Evolutionary conservation across 2,113 vertebrate species (phyloP).

Genomic region (Ailurus styani): DNA sequence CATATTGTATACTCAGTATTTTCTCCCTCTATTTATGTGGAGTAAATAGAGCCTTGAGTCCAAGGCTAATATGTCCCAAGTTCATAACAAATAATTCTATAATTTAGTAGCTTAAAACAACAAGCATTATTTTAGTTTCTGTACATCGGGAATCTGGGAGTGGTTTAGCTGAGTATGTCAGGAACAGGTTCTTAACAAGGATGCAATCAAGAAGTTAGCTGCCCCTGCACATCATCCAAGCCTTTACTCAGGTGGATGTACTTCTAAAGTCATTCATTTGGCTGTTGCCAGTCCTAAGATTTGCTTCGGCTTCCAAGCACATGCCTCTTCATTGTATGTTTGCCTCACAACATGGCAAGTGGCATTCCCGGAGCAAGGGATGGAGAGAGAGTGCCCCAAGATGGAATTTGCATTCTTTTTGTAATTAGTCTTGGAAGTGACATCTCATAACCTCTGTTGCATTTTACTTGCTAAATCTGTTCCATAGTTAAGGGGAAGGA

Average conservation of each 20-base stretch:
- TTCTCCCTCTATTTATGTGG: not conserved
- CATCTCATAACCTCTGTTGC: not conserved
- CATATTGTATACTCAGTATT: not conserved
- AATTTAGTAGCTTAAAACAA: not conserved
- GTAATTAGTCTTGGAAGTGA: not conserved
- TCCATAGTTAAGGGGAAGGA: not conserved
- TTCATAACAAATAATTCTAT: not conserved
- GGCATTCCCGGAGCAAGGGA: not conserved
- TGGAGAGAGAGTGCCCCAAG: not conserved
- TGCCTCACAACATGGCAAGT: not conserved
- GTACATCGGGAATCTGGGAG: not conserved
- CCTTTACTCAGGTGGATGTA: not conserved
- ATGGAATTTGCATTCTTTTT: not conserved
- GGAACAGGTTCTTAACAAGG: not conserved
- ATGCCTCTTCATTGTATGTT: not conserved
- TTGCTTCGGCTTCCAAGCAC: not conserved
- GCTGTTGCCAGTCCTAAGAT: not conserved
- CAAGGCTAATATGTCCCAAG: not conserved
- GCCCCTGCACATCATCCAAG: not conserved
- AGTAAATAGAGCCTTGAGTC: not conserved
- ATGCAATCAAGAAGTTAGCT: not conserved
- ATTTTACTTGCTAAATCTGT: not conserved
- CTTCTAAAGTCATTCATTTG: not conserved
- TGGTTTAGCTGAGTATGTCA: not conserved
- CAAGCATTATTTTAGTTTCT: not conserved